Conservation (phyloP, 2,797 vertebrate species). For the Coccyzus lansbergi region DNA sequence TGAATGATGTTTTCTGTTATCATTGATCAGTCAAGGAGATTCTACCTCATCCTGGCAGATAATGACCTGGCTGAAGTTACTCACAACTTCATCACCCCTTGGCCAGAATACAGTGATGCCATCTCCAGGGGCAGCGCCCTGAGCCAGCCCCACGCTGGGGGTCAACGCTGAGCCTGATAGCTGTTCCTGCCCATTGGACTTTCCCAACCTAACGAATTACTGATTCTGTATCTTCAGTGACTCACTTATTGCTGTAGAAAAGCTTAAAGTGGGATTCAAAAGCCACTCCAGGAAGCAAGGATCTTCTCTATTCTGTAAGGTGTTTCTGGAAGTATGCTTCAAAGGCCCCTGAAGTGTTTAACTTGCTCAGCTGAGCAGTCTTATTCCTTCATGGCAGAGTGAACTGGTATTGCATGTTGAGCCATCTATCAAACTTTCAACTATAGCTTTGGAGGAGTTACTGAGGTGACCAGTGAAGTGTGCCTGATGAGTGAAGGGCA, state of each 20-base stretch:
- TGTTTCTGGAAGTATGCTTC: background rate
- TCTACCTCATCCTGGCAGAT: no score
- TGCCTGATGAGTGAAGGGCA: background rate
- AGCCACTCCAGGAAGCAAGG: background rate
- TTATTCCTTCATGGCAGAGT: background rate
- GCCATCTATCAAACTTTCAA: background rate
- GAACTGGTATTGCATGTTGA: background rate
- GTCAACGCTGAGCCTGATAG: no score
- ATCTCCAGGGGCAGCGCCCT: no score
- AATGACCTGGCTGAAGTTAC: no score
- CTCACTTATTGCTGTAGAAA: rapidly evolving
- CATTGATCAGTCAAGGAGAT: no score
- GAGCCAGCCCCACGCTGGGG: no score
- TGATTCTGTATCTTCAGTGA: background rate
- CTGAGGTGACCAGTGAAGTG: background rate
- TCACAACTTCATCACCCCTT: no score
- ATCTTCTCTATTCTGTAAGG: background rate
- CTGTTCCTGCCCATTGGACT: no score
- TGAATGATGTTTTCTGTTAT: no score
- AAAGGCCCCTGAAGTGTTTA: background rate
- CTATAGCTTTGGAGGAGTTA: background rate
- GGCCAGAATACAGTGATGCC: no score
- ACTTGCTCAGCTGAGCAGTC: background rate
- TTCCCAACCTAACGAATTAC: no score
- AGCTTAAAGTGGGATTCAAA: rapidly evolving